Percentiles rank a stretch among this genome's conserved stretches.
These are phyloP conservation scores for Myotis yumanensis DNA, from an alignment of 2,113 vertebrate genomes.

Conservation along the genomic window DNA sequence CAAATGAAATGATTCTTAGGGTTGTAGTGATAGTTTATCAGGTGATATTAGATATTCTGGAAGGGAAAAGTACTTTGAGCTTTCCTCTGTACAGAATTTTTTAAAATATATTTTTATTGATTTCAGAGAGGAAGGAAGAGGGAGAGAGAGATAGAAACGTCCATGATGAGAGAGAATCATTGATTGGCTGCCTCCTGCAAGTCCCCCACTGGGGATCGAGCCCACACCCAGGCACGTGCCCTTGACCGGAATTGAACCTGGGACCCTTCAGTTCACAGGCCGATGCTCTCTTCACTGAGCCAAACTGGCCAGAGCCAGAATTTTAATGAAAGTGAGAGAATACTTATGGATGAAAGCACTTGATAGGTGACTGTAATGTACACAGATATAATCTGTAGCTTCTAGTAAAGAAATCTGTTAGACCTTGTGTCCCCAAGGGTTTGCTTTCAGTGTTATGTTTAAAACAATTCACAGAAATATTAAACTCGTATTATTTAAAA, in stretches of 20 bases:
- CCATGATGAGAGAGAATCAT: too few relatives aligned
- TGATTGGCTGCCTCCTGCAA: too few relatives aligned
- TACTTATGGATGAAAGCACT: neutral
- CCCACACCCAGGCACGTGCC: too few relatives aligned
- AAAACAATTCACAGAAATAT: neutral
- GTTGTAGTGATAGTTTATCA: neutral
- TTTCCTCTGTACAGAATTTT: constrained; percentile 13
- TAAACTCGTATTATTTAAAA: neutral
- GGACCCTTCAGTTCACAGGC: too few relatives aligned
- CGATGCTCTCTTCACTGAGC: too few relatives aligned
- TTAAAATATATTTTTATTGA: neutral
- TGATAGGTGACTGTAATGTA: neutral
- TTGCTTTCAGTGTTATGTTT: neutral
- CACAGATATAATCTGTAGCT: neutral
- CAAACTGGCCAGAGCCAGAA: neutral
- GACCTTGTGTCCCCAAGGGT: neutral
- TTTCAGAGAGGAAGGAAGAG: too few relatives aligned
- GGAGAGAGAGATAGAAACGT: too few relatives aligned
- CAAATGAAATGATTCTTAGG: constrained; percentile 29
- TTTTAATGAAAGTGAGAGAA: constrained; percentile 14
- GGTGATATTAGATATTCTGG: neutral
- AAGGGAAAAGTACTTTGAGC: neutral
- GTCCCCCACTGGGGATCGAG: too few relatives aligned
- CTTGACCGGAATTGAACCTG: too few relatives aligned
- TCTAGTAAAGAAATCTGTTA: neutral